Percentiles rank a stretch among this genome's conserved stretches.
These are phyloP conservation scores for Hemibagrus guttatus DNA, from an alignment of 2,797 vertebrate species.

Conservation along the genomic window DNA sequence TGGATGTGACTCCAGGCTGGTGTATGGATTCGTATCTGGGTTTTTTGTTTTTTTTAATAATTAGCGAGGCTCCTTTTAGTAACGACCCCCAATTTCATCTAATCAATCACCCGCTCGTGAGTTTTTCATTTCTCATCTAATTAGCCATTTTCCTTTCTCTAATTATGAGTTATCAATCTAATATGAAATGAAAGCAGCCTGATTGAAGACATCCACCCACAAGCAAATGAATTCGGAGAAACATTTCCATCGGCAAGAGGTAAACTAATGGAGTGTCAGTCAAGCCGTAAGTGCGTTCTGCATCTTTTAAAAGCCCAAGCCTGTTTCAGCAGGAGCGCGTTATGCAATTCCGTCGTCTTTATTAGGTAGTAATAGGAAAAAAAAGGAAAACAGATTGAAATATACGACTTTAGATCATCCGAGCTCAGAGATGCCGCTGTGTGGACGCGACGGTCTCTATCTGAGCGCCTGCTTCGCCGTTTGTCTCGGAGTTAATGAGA, in stretches of 20 bases:
- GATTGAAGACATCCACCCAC: constrained; percentile 42
- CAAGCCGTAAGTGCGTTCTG: neutral
- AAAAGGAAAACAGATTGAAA: neutral
- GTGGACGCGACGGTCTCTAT: neutral
- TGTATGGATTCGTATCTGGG: constrained; percentile 40
- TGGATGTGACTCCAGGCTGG: constrained; percentile 26
- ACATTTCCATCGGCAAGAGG: constrained; percentile 29
- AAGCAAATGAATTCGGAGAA: constrained; percentile 40
- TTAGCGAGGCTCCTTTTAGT: constrained; percentile 47
- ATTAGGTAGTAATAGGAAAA: neutral
- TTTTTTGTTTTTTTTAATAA: constrained; percentile 42
- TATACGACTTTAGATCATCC: neutral
- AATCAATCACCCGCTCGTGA: constrained; percentile 46
- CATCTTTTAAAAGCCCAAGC: neutral
- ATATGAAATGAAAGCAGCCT: constrained; percentile 46
- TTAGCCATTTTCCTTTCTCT: constrained; percentile 53
- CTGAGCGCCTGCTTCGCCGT: neutral
- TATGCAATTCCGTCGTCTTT: neutral
- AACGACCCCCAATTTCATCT: constrained; percentile 31
- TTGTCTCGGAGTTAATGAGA: neutral
- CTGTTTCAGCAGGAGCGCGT: neutral
- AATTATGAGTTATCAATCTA: constrained; percentile 60
- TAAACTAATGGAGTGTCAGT: constrained; percentile 34
- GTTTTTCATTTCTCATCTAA: constrained; percentile 47
- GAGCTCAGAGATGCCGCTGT: neutral